phyloP scores from a whole-genome alignment of 53 echinoderm and acorn worm genomes.

The Zoroaster sp. region DNA sequence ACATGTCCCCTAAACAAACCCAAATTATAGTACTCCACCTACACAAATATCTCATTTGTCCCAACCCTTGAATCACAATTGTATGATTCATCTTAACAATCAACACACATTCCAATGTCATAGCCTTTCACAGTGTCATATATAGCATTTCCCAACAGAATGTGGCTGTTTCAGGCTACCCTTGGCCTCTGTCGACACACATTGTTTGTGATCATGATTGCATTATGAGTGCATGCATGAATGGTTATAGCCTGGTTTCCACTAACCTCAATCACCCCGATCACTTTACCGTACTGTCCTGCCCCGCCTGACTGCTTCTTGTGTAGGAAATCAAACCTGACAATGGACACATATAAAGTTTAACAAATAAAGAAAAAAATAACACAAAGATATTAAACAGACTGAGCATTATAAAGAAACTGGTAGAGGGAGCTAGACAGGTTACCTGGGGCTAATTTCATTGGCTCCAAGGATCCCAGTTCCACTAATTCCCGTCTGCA shows the following conservation, averaged over 20 bases:
- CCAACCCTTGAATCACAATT: background rate
- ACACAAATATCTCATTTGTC: background rate
- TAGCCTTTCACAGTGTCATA: background rate
- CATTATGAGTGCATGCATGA: background rate
- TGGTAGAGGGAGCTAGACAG: too few relatives aligned
- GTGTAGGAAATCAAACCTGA: slow-evolving; percentile 92
- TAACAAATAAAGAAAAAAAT: too few relatives aligned
- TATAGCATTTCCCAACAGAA: background rate
- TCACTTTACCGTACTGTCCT: slow-evolving; percentile 94
- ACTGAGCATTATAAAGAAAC: too few relatives aligned
- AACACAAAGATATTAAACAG: too few relatives aligned
- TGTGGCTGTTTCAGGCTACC: background rate
- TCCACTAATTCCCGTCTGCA: too few relatives aligned
- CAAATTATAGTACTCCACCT: background rate
- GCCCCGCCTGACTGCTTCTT: slow-evolving; percentile 97
- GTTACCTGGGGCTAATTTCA: too few relatives aligned
- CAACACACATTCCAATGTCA: background rate
- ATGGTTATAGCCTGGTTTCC: background rate
- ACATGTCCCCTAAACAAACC: too few relatives aligned
- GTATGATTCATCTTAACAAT: background rate
- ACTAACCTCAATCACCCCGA: slow-evolving; percentile 87
- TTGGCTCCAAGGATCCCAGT: too few relatives aligned
- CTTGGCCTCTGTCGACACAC: background rate
- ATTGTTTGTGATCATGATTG: background rate
- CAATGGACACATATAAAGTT: too few relatives aligned